Base-by-base conservation (phyloP, 2,888 invertebrate species). In the Teleiodes luculella region DNA sequence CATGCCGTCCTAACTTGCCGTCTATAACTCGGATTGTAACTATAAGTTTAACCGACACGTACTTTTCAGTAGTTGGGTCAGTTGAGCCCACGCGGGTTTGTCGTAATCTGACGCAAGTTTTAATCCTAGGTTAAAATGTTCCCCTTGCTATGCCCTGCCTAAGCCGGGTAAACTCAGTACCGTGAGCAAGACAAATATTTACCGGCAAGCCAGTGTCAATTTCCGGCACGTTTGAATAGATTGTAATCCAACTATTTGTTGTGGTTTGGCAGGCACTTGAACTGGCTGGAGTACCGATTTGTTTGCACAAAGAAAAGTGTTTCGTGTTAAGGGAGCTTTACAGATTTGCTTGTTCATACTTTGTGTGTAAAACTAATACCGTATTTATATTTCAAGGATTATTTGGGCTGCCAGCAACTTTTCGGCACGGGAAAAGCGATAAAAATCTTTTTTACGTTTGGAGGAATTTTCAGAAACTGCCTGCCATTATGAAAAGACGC, bases 181-280 rank as follows among this genome's bases (percentile, higher is more conserved):
- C 47, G 47, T 48, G 31, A 35, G 20, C 35, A 35, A 48, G n/a
- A 35, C 48, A 48, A 48, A 48, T 48, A 48, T 48, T 48, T 33
- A 35, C n/a, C 35, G 7, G 8, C 35, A 13, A 16, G 48, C 31
- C 48, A 36, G 48, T 48, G 48, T 48, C 48, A 35, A 48, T 48
- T 48, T 35, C 48, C 33, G 20, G 11, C 7, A 48, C 4, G 48
- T 31, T 31, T 31, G 46, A 30, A 46, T 46, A 30, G 46, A 31
- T 46, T 46, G 24, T 43, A 43, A 43, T 43, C 43, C 43, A 7
- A 43, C 20, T 31, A 30, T 46, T 46, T 46, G 31, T 31, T 31
- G 46, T 46, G 31, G 18, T 14, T 46, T 13, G 14, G 20, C 28
- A 28, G 14, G 20, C 28, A 28, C 28, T 43, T 28, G 13, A 28